Conservation (phyloP, 2,113 vertebrate species). For the Amblyornis subalaris region DNA sequence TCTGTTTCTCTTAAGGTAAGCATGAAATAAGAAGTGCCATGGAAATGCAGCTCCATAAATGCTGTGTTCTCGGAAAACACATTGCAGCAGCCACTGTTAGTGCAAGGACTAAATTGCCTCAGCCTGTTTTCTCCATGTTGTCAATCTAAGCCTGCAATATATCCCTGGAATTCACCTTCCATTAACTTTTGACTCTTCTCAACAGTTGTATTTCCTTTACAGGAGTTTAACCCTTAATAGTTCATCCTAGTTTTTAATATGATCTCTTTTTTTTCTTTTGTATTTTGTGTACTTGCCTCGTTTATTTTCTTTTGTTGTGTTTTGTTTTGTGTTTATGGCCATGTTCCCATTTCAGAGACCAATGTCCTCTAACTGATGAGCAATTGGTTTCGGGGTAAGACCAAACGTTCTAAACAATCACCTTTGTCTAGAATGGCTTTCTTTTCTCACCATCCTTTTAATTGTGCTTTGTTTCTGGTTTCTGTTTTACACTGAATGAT, state of each 20-base stretch:
- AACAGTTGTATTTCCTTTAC: background rate
- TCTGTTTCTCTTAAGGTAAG: background rate
- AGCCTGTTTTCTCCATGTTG: background rate
- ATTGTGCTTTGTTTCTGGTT: conserved; percentile 66
- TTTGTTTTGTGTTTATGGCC: conserved; percentile 77
- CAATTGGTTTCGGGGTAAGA: conserved; percentile 97
- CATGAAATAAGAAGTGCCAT: background rate
- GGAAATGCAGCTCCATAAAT: background rate
- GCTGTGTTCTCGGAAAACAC: background rate
- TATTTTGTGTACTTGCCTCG: conserved; percentile 59
- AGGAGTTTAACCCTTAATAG: background rate
- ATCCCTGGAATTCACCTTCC: background rate
- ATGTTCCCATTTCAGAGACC: conserved; percentile 93
- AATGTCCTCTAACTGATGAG: conserved; percentile 90
- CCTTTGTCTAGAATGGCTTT: conserved; percentile 78
- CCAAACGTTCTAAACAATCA: conserved; percentile 76
- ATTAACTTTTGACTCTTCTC: conserved; percentile 13
- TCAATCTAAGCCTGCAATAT: background rate
- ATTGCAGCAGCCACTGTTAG: background rate
- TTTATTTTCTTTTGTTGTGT: conserved; percentile 63
- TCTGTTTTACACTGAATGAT: conserved; percentile 53
- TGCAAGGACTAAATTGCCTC: background rate
- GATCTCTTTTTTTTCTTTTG: conserved; percentile 3
- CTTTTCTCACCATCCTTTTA: conserved; percentile 62
- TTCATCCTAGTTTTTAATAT: conserved; percentile 46